Conservation (phyloP, 2,797 vertebrate genomes). For the Leucoraja ocellata region DNA sequence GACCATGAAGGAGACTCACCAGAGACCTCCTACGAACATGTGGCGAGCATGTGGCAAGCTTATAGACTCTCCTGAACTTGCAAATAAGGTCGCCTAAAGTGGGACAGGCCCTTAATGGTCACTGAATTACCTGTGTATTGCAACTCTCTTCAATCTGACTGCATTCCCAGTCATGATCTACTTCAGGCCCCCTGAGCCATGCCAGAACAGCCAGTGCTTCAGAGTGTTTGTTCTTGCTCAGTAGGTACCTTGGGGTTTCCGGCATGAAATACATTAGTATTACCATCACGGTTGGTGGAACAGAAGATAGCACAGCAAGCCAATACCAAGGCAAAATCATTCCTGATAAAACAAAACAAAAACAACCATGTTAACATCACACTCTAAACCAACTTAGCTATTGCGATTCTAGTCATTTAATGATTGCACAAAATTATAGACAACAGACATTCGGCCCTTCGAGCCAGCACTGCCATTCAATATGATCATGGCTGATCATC, state of each 20-base stretch:
- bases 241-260: conserved; percentile 78
- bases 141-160: conserved; percentile 60
- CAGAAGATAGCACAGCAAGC: conserved; percentile 74
- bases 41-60: too few relatives aligned
- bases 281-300: conserved; percentile 71
- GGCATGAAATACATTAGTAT: conserved; percentile 82
- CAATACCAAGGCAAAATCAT: conserved; percentile 74
- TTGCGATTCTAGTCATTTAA: not conserved
- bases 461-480: too few relatives aligned
- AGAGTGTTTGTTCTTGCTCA: conserved; percentile 58
- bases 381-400: not conserved
- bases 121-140: conserved; percentile 61
- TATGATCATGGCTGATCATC: too few relatives aligned
- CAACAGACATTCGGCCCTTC: too few relatives aligned
- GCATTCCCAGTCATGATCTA: conserved; percentile 66
- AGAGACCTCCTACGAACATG: too few relatives aligned
- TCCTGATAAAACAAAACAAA: conserved; percentile 50
- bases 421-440: not conserved
- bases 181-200: conserved; percentile 73
- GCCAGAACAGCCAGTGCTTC: conserved; percentile 70
- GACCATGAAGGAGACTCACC: too few relatives aligned
- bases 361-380: not conserved
- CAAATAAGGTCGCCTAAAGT: too few relatives aligned
- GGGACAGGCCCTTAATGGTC: not conserved
- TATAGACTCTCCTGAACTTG: too few relatives aligned